Evolutionary conservation across 2,797 vertebrate genomes (phyloP), one percentile per base, ranked within the genome.

Genomic region (Enteromius anoplus): DNA sequence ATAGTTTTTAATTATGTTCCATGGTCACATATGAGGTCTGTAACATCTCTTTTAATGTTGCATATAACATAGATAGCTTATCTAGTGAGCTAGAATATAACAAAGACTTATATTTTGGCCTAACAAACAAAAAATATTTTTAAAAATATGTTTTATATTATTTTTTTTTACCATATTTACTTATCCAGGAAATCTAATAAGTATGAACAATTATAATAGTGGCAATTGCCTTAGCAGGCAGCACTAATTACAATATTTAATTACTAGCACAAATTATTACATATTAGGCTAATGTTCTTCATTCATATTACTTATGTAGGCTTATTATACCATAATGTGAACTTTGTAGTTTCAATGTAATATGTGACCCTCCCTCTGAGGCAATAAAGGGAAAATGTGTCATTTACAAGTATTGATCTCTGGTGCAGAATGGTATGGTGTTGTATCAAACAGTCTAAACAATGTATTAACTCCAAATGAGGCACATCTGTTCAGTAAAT

Each of bases 321-420:
- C 5, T 23, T 58, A 62, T 49, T 65, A 65, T n/a, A 49, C 23
- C 29, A 49, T 34, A 64, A 53, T 34, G 26, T 29, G 75, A 42
- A 76, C 55, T 26, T 60, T 60, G 55, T 26, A 62, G 7, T 3
- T 60, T 3, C 32, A 65, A 7, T 75, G 32, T 53, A 62, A 26
- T 34, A 55, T 37, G 53, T 71, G 64, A 69, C 73, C 77, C 32
- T 68, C 51, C 51, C 60, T 62, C 32, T 65, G 71, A 65, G 49
- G 45, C 58, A 40, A 86, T 85, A 86, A 86, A 77, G 60, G 68
- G 51, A 37, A 51, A 34, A 78, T 85, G 80, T 55, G 82, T 83
- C 55, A 86, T 79, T 68, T 51, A 60, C 71, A 83, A 84, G 55
- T 53, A 80, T 80, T 79, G 76, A 84, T 86, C 60, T 72, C 62